Percentiles rank a stretch among this genome's conserved stretches.
Conservation (phyloP, 2,888 invertebrate species). For the Congeria kusceri region DNA sequence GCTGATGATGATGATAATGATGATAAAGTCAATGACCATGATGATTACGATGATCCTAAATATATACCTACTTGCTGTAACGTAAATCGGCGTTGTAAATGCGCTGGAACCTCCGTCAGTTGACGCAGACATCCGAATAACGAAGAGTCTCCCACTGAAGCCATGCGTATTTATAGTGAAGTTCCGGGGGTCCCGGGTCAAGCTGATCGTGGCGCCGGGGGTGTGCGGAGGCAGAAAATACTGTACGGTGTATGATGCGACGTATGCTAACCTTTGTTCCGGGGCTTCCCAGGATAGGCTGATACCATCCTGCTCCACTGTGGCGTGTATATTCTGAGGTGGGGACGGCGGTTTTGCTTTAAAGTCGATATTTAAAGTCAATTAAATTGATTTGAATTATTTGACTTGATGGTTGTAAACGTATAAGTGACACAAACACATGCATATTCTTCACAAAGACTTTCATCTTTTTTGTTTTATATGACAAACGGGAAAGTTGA, state of each 20-base stretch:
- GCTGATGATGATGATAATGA: too few relatives aligned
- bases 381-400: too few relatives aligned
- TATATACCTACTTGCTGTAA: slow-evolving; percentile 13
- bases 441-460: too few relatives aligned
- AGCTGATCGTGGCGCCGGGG: slow-evolving; percentile 8
- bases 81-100: slow-evolving; percentile 23
- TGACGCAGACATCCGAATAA: slow-evolving; percentile 18
- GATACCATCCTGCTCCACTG: neutral
- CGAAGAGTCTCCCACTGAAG: slow-evolving; percentile 20
- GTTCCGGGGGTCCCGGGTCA: slow-evolving; percentile 4
- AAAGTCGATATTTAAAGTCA: slow-evolving; percentile 5
- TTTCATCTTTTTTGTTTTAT: too few relatives aligned
- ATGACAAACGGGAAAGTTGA: too few relatives aligned
- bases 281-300: slow-evolving; percentile 23
- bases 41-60: too few relatives aligned
- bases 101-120: slow-evolving; percentile 23
- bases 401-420: too few relatives aligned
- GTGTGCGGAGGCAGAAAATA: slow-evolving; percentile 31
- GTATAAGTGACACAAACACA: too few relatives aligned
- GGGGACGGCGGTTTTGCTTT: slow-evolving; percentile 7
- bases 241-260: slow-evolving; percentile 18
- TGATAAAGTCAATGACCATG: too few relatives aligned
- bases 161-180: slow-evolving; percentile 7
- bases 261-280: neutral
- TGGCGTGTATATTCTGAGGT: neutral